These are phyloP conservation scores for Borostomias antarcticus DNA, from an alignment of 2,797 vertebrate genomes.

Conservation along the genomic window DNA sequence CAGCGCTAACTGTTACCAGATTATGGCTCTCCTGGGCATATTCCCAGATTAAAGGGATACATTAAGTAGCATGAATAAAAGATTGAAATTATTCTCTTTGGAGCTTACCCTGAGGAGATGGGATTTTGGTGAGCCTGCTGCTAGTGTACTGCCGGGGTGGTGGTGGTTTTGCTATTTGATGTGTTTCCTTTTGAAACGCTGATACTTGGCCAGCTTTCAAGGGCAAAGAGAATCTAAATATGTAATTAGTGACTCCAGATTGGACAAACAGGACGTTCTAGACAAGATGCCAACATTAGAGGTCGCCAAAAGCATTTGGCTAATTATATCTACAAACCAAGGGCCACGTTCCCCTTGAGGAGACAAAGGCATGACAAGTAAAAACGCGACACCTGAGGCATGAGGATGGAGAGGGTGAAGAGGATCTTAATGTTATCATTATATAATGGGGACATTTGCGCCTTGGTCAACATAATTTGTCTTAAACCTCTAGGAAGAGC, in stretches of 20 bases:
- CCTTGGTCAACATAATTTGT: slow-evolving; percentile 54
- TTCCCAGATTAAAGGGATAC: slow-evolving; percentile 83
- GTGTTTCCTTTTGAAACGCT: slow-evolving; percentile 34
- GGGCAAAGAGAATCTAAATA: slow-evolving; percentile 51
- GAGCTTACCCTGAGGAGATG: slow-evolving; percentile 52
- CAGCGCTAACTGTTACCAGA: slow-evolving; percentile 65
- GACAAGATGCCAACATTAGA: slow-evolving; percentile 48
- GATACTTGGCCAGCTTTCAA: slow-evolving; percentile 27
- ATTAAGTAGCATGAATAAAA: slow-evolving; percentile 84
- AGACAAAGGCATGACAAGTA: slow-evolving; percentile 14
- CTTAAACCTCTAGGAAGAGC: slow-evolving; percentile 50
- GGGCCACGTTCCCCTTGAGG: slow-evolving; percentile 50
- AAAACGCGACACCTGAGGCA: slow-evolving; percentile 35
- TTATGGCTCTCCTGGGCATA: slow-evolving; percentile 75
- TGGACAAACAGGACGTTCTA: slow-evolving; percentile 52
- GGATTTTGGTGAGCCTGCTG: slow-evolving; percentile 54
- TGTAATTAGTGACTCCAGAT: slow-evolving; percentile 61
- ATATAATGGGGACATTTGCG: slow-evolving; percentile 67
- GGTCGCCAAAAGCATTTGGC: slow-evolving; percentile 63
- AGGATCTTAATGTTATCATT: slow-evolving; percentile 51
- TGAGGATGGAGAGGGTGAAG: slow-evolving; percentile 19
- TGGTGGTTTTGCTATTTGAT: slow-evolving; percentile 36
- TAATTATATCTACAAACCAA: slow-evolving; percentile 61
- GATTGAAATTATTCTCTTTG: slow-evolving; percentile 79
- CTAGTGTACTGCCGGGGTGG: slow-evolving; percentile 31